phyloP scores from a whole-genome alignment of 2,113 vertebrate genomes.

The Cephalopterus ornatus region DNA sequence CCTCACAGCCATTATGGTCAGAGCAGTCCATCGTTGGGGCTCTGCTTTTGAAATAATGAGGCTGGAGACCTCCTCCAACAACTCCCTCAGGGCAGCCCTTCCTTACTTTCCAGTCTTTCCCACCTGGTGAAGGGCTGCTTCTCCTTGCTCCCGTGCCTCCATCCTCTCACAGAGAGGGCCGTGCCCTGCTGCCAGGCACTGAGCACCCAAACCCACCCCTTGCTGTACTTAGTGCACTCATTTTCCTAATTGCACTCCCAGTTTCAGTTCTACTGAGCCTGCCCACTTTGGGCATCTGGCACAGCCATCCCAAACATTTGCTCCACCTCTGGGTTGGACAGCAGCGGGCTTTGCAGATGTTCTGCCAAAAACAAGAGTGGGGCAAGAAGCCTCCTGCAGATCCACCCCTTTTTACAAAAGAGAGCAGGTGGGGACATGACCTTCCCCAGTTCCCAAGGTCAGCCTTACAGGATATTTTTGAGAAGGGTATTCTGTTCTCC shows the following conservation, averaged over 20 bases:
- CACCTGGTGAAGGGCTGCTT: background rate
- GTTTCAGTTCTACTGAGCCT: background rate
- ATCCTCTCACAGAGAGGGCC: accelerated
- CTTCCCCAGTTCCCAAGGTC: background rate
- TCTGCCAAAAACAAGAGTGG: background rate
- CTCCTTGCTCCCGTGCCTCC: background rate
- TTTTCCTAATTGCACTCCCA: background rate
- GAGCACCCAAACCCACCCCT: background rate
- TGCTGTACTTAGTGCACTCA: accelerated
- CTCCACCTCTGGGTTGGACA: background rate
- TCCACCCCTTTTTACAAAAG: background rate
- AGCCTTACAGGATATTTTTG: background rate
- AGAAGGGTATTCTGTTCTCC: background rate
- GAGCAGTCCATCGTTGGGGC: accelerated
- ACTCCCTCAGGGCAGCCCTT: background rate
- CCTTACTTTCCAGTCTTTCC: background rate
- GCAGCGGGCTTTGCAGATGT: background rate
- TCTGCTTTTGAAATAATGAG: background rate
- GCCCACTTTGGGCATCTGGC: background rate
- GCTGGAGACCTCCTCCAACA: background rate
- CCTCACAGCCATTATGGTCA: background rate
- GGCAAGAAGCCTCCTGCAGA: background rate
- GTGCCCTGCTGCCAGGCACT: background rate
- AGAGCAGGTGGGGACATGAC: background rate
- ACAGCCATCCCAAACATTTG: background rate